Conservation (phyloP, 1,140 invertebrate genomes). For the Ceratina calcarata region DNA sequence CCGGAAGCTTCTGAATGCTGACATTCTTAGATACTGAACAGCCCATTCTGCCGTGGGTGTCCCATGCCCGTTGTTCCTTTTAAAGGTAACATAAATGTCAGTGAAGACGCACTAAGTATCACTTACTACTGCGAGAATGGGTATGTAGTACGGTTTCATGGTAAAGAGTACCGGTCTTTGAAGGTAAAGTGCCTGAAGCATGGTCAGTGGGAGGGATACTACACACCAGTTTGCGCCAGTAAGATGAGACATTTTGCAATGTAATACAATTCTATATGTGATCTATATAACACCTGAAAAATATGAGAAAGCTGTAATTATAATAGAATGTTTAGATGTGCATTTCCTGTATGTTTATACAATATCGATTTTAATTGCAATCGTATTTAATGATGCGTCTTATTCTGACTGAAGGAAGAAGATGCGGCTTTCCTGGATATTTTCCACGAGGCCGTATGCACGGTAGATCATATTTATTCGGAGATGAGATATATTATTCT, state of each 20-base stretch:
- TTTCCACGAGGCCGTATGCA: slow-evolving; percentile 81
- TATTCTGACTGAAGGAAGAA: slow-evolving; percentile 65
- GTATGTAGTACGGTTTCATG: slow-evolving; percentile 74
- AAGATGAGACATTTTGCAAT: slow-evolving; percentile 64
- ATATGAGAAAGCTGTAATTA: no score
- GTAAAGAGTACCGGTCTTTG: slow-evolving; percentile 70
- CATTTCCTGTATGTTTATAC: no score
- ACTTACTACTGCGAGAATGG: slow-evolving; percentile 74
- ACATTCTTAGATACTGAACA: slow-evolving; percentile 73
- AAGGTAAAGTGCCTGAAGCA: slow-evolving; percentile 78
- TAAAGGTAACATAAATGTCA: slow-evolving; percentile 76
- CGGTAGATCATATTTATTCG: slow-evolving; percentile 81
- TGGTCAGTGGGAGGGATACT: slow-evolving; percentile 79
- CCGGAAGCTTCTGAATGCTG: not conserved
- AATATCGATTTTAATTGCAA: not conserved
- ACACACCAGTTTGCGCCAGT: slow-evolving; percentile 80
- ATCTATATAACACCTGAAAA: no score
- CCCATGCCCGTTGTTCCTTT: slow-evolving; percentile 73
- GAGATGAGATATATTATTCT: slow-evolving; percentile 79
- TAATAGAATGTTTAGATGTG: no score
- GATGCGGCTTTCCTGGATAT: slow-evolving; percentile 83
- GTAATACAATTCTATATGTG: not conserved
- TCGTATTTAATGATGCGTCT: not conserved
- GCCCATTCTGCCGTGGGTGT: slow-evolving; percentile 81
- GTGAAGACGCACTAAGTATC: slow-evolving; percentile 64